Evolutionary conservation across 2,888 invertebrate species (phyloP), one percentile per base, ranked within the genome.

Genomic region (Drosophila paranaensis): DNA sequence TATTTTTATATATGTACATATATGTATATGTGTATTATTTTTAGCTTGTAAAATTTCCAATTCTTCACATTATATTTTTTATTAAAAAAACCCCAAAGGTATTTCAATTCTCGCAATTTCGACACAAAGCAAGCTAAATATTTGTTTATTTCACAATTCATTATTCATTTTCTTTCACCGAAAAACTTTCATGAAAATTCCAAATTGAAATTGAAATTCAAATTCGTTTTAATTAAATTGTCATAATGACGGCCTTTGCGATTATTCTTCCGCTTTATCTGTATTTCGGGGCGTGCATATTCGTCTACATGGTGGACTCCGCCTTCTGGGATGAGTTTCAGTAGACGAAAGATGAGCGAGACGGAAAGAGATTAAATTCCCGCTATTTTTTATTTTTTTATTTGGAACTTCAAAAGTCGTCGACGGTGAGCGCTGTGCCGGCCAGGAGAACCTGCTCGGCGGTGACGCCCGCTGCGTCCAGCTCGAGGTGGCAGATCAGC

Each of bases 371-470:
- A 45, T 8, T 25, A 25, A 25, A 25, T 14, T 0, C 6, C 6
- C 6, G n/a, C n/a, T 30, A 0, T 3, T 30, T 30, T 30, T 30
- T 30, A 13, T 25, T 45, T 13, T 45, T 16, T 42, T 14, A 0
- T 14, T 14, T 25, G 13, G 13, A 2, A 25, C 3, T 14, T 25
- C 4, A 45, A 9, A 43, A 91, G 77, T 91, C 91, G 11, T 90
- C 83, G 9, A 93, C 89, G 67, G 92, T 90, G 3, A 93, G 73
- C 0, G 93, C 93, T 3, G 91, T 91, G 33, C 93, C 93, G 5
- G 93, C 91, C 8, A 92, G 46, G 6, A 92, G 74, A 20, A 93
- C 79, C 6, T 89, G 83, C 25, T 92, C 91, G 0, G 77, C 16
- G 0, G 78, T 77, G 58, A 87, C 88, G 6, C 77, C 63, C n/a